phyloP scores from a whole-genome alignment of 2,113 vertebrate genomes.

The Myiozetetes cayanensis region DNA sequence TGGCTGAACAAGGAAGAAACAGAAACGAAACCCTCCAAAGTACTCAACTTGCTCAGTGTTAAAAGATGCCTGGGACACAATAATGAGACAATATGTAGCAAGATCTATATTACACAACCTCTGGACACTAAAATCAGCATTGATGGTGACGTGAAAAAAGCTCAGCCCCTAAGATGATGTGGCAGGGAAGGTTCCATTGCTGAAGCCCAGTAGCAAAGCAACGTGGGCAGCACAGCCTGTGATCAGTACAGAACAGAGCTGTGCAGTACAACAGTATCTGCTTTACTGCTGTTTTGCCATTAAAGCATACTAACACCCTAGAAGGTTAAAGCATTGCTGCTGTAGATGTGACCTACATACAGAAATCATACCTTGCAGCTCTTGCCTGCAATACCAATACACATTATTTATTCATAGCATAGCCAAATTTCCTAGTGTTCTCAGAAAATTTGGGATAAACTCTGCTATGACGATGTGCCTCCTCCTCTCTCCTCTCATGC shows the following conservation, averaged over 20 bases:
- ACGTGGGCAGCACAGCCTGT: background rate
- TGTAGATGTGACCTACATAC: background rate
- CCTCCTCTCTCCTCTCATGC: background rate
- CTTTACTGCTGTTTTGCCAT: background rate
- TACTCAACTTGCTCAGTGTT: background rate
- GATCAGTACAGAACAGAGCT: background rate
- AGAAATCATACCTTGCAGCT: background rate
- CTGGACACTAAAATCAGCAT: background rate
- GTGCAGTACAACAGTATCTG: background rate
- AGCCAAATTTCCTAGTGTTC: background rate
- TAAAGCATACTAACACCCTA: background rate
- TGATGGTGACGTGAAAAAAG: background rate
- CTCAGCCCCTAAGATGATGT: fast-evolving
- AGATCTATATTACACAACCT: background rate
- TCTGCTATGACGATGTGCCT: background rate
- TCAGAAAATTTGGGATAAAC: background rate
- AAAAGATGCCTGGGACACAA: background rate
- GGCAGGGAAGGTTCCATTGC: background rate
- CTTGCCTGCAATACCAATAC: background rate
- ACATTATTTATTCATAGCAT: background rate
- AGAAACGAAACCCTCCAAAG: background rate
- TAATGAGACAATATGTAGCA: background rate
- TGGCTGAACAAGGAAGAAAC: background rate
- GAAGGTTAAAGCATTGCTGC: background rate
- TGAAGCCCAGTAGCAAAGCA: background rate